Conservation (phyloP, 2,888 invertebrate genomes). For the Epiblema foenella region DNA sequence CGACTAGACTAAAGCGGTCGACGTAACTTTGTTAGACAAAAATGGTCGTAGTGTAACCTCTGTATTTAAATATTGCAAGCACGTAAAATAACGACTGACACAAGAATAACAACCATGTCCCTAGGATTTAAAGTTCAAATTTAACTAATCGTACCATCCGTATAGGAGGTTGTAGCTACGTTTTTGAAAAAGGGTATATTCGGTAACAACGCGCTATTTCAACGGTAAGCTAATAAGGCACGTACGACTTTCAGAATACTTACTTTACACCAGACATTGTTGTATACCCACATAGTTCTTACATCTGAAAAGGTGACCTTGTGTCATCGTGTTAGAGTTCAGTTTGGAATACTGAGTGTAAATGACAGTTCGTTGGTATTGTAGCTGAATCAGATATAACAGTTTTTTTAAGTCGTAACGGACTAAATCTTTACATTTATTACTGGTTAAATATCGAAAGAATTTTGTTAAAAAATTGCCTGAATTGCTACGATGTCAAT, state of each 20-base stretch:
- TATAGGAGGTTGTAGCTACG: neutral
- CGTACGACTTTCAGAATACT: conserved; percentile 28
- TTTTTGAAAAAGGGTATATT: conserved; percentile 11
- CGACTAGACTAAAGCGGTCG: too few species aligned
- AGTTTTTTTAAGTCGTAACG: neutral
- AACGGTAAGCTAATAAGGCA: conserved; percentile 32
- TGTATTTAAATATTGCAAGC: neutral
- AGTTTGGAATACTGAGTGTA: neutral
- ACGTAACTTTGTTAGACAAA: too few species aligned
- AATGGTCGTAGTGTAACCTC: too few species aligned
- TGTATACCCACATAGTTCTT: neutral
- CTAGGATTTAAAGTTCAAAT: neutral
- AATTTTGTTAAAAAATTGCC: too few species aligned
- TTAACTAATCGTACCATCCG: neutral
- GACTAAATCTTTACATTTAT: neutral
- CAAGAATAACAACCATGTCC: neutral
- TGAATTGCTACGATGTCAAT: too few species aligned
- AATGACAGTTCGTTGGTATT: neutral
- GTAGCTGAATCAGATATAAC: neutral
- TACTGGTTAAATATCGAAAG: too few species aligned
- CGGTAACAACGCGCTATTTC: conserved; percentile 17
- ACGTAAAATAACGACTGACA: too few species aligned
- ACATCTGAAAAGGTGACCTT: neutral
- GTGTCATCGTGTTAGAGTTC: neutral
- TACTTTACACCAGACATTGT: conserved; percentile 8